Conservation (phyloP, 2,797 vertebrate species). For the Lacerta viridis region DNA sequence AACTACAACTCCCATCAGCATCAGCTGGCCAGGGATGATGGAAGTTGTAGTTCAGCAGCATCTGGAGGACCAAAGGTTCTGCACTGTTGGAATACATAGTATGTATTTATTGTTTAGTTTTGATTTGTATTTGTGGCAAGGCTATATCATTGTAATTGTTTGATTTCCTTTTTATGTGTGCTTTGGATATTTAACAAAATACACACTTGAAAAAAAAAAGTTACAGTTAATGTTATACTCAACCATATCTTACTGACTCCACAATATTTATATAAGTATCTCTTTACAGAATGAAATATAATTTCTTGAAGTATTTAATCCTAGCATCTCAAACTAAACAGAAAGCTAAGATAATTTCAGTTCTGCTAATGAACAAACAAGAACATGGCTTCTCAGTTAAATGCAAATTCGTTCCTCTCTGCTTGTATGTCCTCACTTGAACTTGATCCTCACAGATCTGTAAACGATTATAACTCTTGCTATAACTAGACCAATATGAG, state of each 20-base stretch:
- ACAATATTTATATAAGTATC: no score
- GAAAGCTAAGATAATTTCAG: background rate
- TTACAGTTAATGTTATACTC: no score
- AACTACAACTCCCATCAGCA: background rate
- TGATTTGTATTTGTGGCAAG: no score
- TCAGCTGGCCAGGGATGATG: background rate
- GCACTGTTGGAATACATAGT: background rate
- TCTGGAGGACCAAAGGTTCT: background rate
- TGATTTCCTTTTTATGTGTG: no score
- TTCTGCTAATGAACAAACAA: background rate
- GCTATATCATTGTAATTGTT: no score
- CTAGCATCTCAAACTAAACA: background rate
- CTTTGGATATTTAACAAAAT: no score
- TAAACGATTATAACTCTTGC: slow-evolving; percentile 31
- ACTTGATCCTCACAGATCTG: slow-evolving; percentile 15
- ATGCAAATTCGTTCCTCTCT: slow-evolving; percentile 1
- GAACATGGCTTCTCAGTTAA: slow-evolving; percentile 15
- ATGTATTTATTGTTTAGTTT: no score
- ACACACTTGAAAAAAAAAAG: background rate
- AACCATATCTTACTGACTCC: background rate
- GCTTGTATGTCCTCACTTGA: slow-evolving; percentile 24
- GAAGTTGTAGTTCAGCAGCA: background rate
- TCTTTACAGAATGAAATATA: background rate
- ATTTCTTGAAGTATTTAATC: background rate
- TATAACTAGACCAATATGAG: slow-evolving; percentile 38